Evolutionary conservation across 2,888 invertebrate species (phyloP), one percentile per base, ranked within the genome.

Genomic region (Loripinus fragilis): DNA sequence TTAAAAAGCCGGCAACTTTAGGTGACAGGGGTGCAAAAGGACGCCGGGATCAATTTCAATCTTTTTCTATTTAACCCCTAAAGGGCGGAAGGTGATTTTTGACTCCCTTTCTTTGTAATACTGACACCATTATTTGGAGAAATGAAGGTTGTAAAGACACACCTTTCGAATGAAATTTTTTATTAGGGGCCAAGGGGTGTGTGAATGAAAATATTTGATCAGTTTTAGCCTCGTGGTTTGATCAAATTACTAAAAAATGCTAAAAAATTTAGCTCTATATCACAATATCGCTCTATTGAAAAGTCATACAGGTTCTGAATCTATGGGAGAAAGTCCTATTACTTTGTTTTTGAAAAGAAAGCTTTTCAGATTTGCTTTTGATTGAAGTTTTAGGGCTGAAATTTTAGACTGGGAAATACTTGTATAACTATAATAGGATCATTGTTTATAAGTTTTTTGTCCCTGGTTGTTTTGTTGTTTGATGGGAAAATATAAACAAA

Each of bases 231-330:
- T n/a, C 60, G 10, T 33, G 60, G 25, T 60, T 60, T 60, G 30
- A 60, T 60, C 60, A 60, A 60, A 60, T 60, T 60, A 60, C 60
- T 28, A 10, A 33, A n/a, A 60, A 60, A 60, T 60, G 60, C 33
- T 60, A 33, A 2, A 20, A 17, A 25, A 33, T 20, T 60, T 60
- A 23, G 25, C 5, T 10, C 33, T 33, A 33, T 60, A 23, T 52
- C 20, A 60, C 23, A 60, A 60, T 33, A 20, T 28, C 2, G 60
- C 23, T 60, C 33, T 33, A 28, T 17, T 8, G n/a, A 60, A 1
- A 8, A 33, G 5, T 60, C 28, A 2, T 12, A 12, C 45, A 12
- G n/a, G 45, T 45, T 45, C 20, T 3, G 20, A 45, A 60, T 33
- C 60, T 60, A 30, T 60, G 60, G 60, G 60, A 60, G 60, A 60